Conservation (phyloP, 2,797 vertebrate genomes). For the Meda fulgida region DNA sequence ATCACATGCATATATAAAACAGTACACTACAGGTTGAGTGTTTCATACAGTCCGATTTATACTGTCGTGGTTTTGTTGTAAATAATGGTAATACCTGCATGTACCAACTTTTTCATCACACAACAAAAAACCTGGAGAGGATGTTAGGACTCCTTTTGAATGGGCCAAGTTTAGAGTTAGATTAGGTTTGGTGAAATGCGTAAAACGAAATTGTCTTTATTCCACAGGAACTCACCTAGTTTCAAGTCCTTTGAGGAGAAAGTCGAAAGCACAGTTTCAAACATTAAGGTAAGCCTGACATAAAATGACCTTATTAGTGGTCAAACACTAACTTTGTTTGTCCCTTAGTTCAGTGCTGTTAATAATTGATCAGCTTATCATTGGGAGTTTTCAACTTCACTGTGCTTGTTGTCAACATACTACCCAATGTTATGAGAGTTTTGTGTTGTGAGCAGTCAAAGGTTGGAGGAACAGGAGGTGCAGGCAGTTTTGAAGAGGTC, state of each 20-base stretch:
- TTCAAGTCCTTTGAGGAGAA: constrained; percentile 98
- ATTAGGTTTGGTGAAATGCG: neutral
- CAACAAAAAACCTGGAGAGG: neutral
- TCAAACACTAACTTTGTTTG: neutral
- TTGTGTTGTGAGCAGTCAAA: constrained; percentile 81
- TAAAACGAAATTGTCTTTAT: constrained; percentile 43
- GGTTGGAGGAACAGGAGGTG: constrained; percentile 80
- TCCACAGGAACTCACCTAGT: constrained; percentile 92
- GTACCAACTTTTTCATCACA: neutral
- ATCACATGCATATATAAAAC: neutral
- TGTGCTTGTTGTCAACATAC: constrained; percentile 6
- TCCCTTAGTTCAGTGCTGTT: constrained; percentile 14
- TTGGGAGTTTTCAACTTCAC: constrained; percentile 13
- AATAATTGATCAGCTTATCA: constrained; percentile 47
- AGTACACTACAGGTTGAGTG: neutral
- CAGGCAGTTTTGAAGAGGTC: constrained; percentile 94
- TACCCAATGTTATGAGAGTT: neutral
- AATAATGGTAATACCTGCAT: neutral
- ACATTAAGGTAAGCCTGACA: constrained; percentile 87
- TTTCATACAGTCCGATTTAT: neutral
- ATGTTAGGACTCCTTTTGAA: neutral
- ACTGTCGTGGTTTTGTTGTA: neutral
- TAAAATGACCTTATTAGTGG: constrained; percentile 10
- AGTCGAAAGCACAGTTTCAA: constrained; percentile 94
- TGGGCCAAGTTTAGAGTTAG: neutral